phyloP scores from a whole-genome alignment of 1,140 invertebrate species.

The Drosophila tsacasi region DNA sequence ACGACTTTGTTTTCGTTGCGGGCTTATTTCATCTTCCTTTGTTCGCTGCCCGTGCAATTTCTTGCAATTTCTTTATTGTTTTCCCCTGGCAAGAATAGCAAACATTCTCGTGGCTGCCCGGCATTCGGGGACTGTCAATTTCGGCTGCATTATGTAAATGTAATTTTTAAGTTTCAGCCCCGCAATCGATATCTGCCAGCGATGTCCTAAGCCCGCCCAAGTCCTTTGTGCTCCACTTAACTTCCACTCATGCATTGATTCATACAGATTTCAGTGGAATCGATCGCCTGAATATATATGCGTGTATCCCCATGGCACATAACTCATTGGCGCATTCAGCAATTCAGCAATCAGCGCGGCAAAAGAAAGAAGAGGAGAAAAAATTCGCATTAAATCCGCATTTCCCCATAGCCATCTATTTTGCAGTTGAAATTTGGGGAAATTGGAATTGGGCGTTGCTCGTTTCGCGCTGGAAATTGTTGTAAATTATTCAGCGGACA shows the following conservation, averaged over 20 bases:
- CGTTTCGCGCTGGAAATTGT: slow-evolving; percentile 53
- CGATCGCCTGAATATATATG: slow-evolving; percentile 35
- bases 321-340: slow-evolving; percentile 45
- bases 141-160: slow-evolving; percentile 78
- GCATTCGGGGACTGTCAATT: slow-evolving; percentile 55
- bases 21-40: slow-evolving; percentile 73
- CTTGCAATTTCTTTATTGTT: slow-evolving; percentile 60
- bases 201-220: slow-evolving; percentile 18
- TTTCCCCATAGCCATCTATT: slow-evolving; percentile 30
- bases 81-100: slow-evolving; percentile 58
- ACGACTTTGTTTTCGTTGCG: slow-evolving; percentile 82
- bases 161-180: slow-evolving; percentile 56
- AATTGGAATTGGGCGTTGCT: slow-evolving; percentile 39
- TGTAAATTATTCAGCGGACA: slow-evolving; percentile 75
- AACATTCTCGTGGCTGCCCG: slow-evolving; percentile 42
- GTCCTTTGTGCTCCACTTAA: slow-evolving; percentile 51
- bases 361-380: slow-evolving; percentile 1
- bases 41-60: slow-evolving; percentile 41
- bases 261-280: slow-evolving; percentile 22
- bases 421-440: slow-evolving; percentile 22
- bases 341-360: slow-evolving; percentile 32
- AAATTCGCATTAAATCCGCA: slow-evolving; percentile 60
- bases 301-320: slow-evolving; percentile 30
- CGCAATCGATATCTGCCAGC: slow-evolving; percentile 10
- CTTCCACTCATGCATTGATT: slow-evolving; percentile 49